Evolutionary conservation across 2,113 vertebrate species (phyloP).

Genomic region (Euleptes europaea): DNA sequence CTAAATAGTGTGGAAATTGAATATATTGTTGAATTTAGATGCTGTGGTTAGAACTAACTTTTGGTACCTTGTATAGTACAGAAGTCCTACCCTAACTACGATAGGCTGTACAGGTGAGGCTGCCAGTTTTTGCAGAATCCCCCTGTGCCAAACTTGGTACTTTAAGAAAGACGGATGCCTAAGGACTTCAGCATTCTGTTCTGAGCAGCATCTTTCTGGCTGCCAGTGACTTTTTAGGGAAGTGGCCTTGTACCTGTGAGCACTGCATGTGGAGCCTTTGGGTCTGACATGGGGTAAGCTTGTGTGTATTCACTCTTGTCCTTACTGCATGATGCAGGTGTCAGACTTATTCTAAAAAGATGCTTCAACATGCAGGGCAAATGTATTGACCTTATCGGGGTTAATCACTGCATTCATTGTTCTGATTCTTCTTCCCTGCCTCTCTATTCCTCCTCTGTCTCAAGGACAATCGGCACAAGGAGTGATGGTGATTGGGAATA

Average conservation of each 20-base stretch:
- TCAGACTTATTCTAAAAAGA: neutral
- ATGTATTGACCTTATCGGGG: neutral
- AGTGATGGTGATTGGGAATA: too few species aligned
- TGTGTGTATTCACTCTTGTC: neutral
- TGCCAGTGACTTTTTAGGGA: neutral
- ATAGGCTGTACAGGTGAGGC: too few species aligned
- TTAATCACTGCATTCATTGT: too few species aligned
- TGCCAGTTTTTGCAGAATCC: neutral
- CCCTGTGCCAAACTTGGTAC: neutral
- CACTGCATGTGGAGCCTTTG: neutral
- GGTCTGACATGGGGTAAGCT: neutral
- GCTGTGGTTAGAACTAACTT: neutral
- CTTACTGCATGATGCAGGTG: too few species aligned
- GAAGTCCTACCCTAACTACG: neutral
- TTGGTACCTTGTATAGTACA: neutral
- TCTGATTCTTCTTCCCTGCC: too few species aligned
- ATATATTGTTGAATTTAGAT: neutral
- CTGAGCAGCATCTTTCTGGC: neutral
- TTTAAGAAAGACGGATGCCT: neutral
- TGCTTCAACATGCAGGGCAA: neutral
- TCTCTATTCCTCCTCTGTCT: too few species aligned
- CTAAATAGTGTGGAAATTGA: neutral
- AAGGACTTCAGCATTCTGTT: neutral
- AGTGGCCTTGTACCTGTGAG: neutral
- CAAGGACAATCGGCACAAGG: too few species aligned